Percentiles rank a stretch among this genome's conserved stretches.
Conservation (phyloP, 2,888 invertebrate species). For the Drosophila paranaensis region DNA sequence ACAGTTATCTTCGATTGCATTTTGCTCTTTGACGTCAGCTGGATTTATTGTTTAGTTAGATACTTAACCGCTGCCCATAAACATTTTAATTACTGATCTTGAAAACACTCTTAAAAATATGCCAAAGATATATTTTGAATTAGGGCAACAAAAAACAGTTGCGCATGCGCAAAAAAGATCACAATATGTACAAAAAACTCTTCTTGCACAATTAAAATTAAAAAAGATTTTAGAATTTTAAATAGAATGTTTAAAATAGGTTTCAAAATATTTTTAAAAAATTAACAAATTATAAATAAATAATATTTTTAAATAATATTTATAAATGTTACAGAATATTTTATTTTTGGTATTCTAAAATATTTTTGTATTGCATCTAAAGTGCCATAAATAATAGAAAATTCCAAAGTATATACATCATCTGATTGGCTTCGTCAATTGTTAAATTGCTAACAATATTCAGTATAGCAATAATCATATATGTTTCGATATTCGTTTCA, state of each 20-base stretch:
- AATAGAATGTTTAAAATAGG: too few relatives aligned
- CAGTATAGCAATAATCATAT: neutral
- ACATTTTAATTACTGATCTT: neutral
- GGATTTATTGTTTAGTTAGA: conserved; percentile 4
- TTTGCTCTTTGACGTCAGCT: conserved; percentile 8
- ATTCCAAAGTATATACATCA: neutral
- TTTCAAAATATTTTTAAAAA: too few relatives aligned
- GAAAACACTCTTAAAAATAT: neutral
- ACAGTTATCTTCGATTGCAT: conserved; percentile 6
- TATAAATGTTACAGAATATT: too few relatives aligned
- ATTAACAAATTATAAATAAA: too few relatives aligned
- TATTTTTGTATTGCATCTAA: neutral
- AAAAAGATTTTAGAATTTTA: too few relatives aligned
- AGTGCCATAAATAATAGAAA: conserved; percentile 1
- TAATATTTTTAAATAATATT: too few relatives aligned
- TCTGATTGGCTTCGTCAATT: neutral
- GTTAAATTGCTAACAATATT: neutral
- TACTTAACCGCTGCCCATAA: conserved; percentile 6
- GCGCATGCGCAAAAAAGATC: too few relatives aligned
- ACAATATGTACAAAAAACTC: too few relatives aligned
- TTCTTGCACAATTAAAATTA: too few relatives aligned
- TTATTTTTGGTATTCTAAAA: too few relatives aligned
- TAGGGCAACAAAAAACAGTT: neutral
- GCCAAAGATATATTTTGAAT: neutral
- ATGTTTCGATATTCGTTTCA: neutral